Conservation (phyloP, 1,140 invertebrate species). For the Drosophila chauvacae region DNA sequence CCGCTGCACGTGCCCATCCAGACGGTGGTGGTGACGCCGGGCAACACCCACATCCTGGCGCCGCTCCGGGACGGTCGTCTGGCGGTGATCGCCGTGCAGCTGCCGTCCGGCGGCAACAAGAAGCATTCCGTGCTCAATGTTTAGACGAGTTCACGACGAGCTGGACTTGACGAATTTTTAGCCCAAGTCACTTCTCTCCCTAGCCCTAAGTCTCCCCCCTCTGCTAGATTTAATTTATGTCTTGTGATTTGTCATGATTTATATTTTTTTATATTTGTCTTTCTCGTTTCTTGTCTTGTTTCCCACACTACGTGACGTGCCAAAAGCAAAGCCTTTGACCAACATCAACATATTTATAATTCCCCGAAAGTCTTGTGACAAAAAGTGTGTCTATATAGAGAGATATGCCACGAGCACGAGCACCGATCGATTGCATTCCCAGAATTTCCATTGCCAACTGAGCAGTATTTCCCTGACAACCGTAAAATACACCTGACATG, state of each 20-base stretch:
- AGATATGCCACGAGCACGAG: conserved; percentile 18
- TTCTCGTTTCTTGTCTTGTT: conserved; percentile 19
- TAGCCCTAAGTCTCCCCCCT: conserved; percentile 16
- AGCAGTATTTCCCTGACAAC: conserved; percentile 20
- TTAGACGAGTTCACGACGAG: conserved; percentile 28
- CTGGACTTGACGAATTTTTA: conserved; percentile 33
- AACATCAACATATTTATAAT: conserved; percentile 20
- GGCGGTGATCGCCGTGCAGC: conserved; percentile 85
- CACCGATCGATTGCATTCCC: conserved; percentile 38
- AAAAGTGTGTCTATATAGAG: conserved; percentile 23
- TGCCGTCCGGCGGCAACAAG: conserved; percentile 66
- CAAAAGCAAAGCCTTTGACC: conserved; percentile 49
- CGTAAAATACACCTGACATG: conserved; percentile 16
- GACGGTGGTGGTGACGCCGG: conserved; percentile 86
- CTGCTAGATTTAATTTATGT: conserved; percentile 31
- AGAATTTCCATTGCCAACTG: conserved; percentile 36
- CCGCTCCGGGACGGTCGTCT: conserved; percentile 87
- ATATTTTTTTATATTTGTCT: background rate
- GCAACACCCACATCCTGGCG: conserved; percentile 87
- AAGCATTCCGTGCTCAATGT: conserved; percentile 84
- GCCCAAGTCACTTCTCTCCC: conserved; percentile 1
- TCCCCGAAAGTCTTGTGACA: conserved; percentile 37
- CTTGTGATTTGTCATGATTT: conserved; percentile 41
- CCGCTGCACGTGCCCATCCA: conserved; percentile 87
- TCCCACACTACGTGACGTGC: conserved; percentile 36